Evolutionary conservation across 2,797 vertebrate genomes (phyloP), one percentile per base, ranked within the genome.

Genomic region (Setipinna tenuifilis): DNA sequence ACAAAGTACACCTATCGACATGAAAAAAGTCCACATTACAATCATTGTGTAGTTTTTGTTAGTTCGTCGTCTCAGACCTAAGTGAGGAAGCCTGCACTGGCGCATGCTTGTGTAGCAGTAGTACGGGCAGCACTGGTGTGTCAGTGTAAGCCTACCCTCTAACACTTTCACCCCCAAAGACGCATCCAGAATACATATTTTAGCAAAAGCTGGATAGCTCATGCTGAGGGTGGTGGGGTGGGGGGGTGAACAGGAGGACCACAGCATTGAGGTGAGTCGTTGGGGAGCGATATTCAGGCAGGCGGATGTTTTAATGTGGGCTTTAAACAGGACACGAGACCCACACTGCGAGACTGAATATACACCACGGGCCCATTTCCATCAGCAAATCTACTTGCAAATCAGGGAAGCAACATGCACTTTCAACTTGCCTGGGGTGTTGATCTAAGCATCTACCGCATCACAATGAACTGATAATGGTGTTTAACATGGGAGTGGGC

Each of bases 1-100:
- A 95, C 95, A 95, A 96, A 95, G 94, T 93, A 96, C 94, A 93
- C 88, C 93, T 86, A 95, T 93, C 85, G 93, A 96, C 95, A 95
- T 89, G 93, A 21, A 75, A 78, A 44, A 95, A 88, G 94, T 94
- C 95, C 92, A 94, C 91, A 86, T 90, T 94, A 95, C 93, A 94
- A 93, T 94, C 92, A 91, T 90, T 90, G 86, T 87, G 91, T 92
- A 88, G 68, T 78, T 87, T 85, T 85, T 88, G 62, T 81, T 88
- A 44, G 54, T 85, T 84, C 82, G 83, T 81, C 50, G 91, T 87
- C 57, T 57, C 28, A 86, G 87, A 75, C 65, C 71, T 48, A 78
- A 44, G 78, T 83, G 28, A 85, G 81, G 87, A 90, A 90, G 4
- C 93, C 91, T 91, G 92, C 92, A 93, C 90, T 87, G 84, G 89